Base-by-base conservation (phyloP, 2,888 invertebrate species). In the Diarsia dahlii region DNA sequence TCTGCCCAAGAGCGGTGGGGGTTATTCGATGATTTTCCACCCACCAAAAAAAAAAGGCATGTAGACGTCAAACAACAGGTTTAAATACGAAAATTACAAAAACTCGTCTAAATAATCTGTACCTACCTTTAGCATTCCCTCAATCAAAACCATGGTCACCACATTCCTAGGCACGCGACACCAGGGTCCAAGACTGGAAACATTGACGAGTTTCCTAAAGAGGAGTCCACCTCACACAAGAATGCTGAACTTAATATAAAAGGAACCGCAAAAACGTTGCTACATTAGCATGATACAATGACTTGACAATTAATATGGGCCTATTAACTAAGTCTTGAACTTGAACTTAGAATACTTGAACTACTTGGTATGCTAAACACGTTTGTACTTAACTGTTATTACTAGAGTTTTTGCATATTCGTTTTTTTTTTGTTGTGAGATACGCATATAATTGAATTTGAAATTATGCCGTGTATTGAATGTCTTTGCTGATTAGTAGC, bases 131-230 rank as follows among this genome's bases (percentile, higher is more conserved):
- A 71, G 54, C n/a, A n/a, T 20, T 34, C 23, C 2, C 2, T 4
- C 10, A 45, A 71, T 46, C 28, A 9, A 56, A 66, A 65, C 18
- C 20, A 9, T 23, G 84, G 91, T 81, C 88, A 87, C 87, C 85
- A 34, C 86, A 91, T 82, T 80, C 79, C 80, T 88, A 92, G 92
- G 93, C 94, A 95, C 94, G 94, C 92, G 95, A 92, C 94, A 89
- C 88, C 76, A 88, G 82, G 80, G 86, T 78, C 87, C 88, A 84
- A 87, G 88, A 87, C 88, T 90, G 83, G 90, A 85, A 82, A 89
- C 90, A 89, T 91, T 92, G 93, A 93, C 94, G 90, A 88, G 93
- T 94, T 94, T 94, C 94, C 94, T 92, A 92, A 94, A 93, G 89
- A 89, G 94, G 94, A 89, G 83, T 87, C 80, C 87, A 85, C 87